Conservation (phyloP, 1,140 invertebrate genomes). For the Neodiprion pinetum region DNA sequence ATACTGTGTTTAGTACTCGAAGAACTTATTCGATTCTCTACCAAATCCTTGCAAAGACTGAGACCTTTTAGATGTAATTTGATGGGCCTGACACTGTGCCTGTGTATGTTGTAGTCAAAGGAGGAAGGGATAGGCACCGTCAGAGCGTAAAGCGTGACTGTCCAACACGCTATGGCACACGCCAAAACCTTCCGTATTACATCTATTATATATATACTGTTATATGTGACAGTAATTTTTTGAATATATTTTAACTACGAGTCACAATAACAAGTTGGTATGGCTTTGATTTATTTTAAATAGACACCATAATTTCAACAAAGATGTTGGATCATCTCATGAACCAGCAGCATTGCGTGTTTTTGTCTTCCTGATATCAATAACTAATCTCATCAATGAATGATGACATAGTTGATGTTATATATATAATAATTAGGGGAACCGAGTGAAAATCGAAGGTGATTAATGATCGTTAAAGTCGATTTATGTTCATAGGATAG, state of each 20-base stretch:
- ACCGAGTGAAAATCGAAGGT: no score
- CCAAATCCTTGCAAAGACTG: not conserved
- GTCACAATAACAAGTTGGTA: no score
- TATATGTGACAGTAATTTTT: not conserved
- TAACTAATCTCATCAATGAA: no score
- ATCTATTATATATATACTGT: not conserved
- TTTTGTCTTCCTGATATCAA: no score
- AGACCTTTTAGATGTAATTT: conserved; percentile 38
- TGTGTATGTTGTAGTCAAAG: conserved; percentile 34
- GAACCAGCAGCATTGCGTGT: no score
- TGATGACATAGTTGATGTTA: no score
- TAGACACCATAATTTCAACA: no score
- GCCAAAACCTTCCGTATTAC: conserved; percentile 49
- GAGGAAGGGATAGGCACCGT: conserved; percentile 59
- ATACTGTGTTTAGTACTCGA: not conserved
- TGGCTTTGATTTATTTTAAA: no score
- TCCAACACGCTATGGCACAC: conserved; percentile 53
- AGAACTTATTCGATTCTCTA: not conserved
- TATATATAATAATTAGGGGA: no score
- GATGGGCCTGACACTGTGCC: conserved; percentile 45
- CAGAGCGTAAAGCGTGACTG: conserved; percentile 60
- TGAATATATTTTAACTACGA: not conserved
- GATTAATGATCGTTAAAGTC: no score
- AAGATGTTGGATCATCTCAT: no score
- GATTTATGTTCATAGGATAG: no score